Conservation (phyloP, 2,113 vertebrate genomes). For the Maccullochella peelii region DNA sequence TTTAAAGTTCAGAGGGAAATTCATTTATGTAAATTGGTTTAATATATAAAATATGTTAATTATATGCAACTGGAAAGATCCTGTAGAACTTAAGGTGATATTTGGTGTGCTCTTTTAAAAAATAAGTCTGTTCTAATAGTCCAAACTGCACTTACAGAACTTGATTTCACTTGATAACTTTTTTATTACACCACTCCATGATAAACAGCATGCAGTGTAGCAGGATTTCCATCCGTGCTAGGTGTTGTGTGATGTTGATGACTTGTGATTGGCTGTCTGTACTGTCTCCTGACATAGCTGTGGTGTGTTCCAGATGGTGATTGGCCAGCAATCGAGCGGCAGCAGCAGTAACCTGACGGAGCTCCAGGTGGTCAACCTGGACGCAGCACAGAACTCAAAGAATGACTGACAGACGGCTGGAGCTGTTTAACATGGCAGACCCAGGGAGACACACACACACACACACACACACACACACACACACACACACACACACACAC, state of each 20-base stretch:
- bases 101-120: not conserved
- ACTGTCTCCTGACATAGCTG: constrained; percentile 14
- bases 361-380: constrained; percentile 97
- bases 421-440: constrained; percentile 44
- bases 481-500: not conserved
- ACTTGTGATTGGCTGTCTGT: constrained; percentile 30
- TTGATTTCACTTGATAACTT: no score
- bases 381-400: constrained; percentile 91
- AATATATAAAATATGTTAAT: not conserved
- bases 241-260: constrained; percentile 39
- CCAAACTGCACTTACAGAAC: not conserved
- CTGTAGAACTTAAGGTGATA: not conserved
- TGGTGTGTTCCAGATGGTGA: constrained; percentile 92
- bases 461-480: constrained; percentile 5
- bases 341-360: constrained; percentile 97
- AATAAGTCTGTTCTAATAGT: not conserved
- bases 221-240: constrained; percentile 39
- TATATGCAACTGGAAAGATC: not conserved
- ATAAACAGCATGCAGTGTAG: constrained; percentile 31
- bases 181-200: not conserved
- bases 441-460: constrained; percentile 41
- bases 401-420: constrained; percentile 87
- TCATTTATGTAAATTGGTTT: not conserved
- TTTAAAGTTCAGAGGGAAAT: not conserved
- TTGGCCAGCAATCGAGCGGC: constrained; percentile 94